Base-by-base conservation (phyloP, 2,888 invertebrate genomes). In the Salpingus planirostris region DNA sequence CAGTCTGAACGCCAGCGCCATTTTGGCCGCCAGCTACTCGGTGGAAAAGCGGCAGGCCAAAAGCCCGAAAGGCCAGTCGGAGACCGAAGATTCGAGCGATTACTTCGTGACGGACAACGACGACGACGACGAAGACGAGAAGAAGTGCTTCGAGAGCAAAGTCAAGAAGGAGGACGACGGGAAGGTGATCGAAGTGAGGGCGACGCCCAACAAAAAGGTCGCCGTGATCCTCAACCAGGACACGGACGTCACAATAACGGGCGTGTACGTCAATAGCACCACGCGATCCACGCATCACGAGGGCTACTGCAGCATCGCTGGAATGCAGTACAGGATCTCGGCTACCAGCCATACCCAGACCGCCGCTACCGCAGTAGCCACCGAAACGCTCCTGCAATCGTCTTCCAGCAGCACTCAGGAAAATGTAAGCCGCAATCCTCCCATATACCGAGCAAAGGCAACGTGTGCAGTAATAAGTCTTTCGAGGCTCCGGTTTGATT, bases 1-100 rank as follows among this genome's bases (percentile, higher is more conserved):
- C 11, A 88, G 88, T 57, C 67, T 91, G 15, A 91, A 91, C 61
- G 91, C 91, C 8, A 82, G 85, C 18, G 91, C 91, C 11, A 90
- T 91, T 52, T 70, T 91, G 44, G 88, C 89, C 0, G 90, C 90
- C 11, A 88, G 87, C 44, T 90, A 90, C 53, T 74, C 73, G 2
- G 66, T 68, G 23, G 87, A 88, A 59, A 86, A 80, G 55, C 62
- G 67, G 15, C 33, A 50, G 1, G 36, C 50, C 3, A 69, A 72
- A 29, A 73, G 73, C 21, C 70, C 73, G 0, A 73, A 71, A 49
- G 73, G 72, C 21, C 72, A 64, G 37, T 38, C 38, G 2, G 38
- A 38, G 10, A 64, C 65, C 32, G 73, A 75, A 27, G 71, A 70
- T 22, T 74, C 71, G n/a, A 62, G 53, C 43, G 57, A 42, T 35